phyloP scores from a whole-genome alignment of 2,888 invertebrate genomes.

The Cephus rjabovi region DNA sequence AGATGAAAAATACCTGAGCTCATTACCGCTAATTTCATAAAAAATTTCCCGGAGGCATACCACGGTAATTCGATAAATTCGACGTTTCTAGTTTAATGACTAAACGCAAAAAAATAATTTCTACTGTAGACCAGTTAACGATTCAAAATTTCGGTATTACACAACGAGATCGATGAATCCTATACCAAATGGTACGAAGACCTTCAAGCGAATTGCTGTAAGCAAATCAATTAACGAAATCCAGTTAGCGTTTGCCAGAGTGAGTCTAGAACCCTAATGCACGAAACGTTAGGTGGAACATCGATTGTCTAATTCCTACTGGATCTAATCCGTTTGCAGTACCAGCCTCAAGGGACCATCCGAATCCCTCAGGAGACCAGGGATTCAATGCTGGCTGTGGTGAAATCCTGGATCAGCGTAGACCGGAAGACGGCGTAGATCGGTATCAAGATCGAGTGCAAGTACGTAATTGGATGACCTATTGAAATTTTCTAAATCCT shows the following conservation, averaged over 20 bases:
- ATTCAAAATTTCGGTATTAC: not conserved
- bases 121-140: too few relatives aligned
- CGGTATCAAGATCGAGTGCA: not conserved
- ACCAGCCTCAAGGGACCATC: slow-evolving; percentile 20
- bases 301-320: slow-evolving; percentile 36
- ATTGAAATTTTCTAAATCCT: not conserved
- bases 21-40: not conserved
- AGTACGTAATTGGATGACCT: not conserved
- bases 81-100: not conserved
- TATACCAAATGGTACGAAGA: not conserved
- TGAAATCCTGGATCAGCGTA: not conserved
- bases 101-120: not conserved
- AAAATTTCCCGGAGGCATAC: too few relatives aligned
- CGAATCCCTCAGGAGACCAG: not conserved
- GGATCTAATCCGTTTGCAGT: slow-evolving; percentile 32
- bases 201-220: slow-evolving; percentile 1
- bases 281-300: slow-evolving; percentile 11
- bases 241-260: slow-evolving; percentile 41
- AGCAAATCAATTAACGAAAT: slow-evolving; percentile 47
- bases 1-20: not conserved
- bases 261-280: slow-evolving; percentile 18
- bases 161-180: not conserved
- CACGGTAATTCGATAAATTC: not conserved
- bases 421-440: not conserved
- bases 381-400: not conserved